Evolutionary conservation across 2,888 invertebrate genomes (phyloP).

Genomic region (Idaea straminata): DNA sequence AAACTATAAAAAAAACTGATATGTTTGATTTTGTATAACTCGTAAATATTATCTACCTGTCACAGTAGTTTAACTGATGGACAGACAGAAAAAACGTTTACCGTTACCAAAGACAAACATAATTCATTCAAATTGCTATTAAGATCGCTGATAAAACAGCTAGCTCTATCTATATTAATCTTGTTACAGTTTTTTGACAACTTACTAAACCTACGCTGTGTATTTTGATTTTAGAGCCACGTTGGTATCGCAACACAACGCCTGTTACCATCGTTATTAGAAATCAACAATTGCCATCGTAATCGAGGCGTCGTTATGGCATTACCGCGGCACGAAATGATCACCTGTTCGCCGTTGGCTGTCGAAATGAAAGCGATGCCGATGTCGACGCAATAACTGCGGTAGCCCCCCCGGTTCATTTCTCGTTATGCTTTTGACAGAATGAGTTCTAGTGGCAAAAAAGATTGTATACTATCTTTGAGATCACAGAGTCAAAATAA

Average conservation of each 20-base stretch:
- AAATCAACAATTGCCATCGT: too few relatives aligned
- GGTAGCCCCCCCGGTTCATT: too few relatives aligned
- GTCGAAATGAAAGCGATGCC: too few relatives aligned
- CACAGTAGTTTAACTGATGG: not conserved
- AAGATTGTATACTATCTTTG: too few relatives aligned
- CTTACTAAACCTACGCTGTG: slow-evolving; percentile 9
- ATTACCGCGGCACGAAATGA: too few relatives aligned
- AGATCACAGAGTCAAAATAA: too few relatives aligned
- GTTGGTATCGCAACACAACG: too few relatives aligned
- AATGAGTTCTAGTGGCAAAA: too few relatives aligned
- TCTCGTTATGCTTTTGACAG: not conserved
- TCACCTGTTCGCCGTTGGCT: too few relatives aligned
- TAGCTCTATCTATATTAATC: slow-evolving; percentile 12
- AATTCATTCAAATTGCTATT: slow-evolving; percentile 2
- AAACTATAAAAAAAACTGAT: not conserved
- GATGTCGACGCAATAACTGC: too few relatives aligned
- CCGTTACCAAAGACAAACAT: not conserved
- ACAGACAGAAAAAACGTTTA: slow-evolving; percentile 29
- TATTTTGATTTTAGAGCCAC: not conserved
- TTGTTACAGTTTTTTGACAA: slow-evolving; percentile 16
- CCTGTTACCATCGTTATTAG: too few relatives aligned
- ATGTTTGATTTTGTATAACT: not conserved
- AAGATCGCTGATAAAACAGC: slow-evolving; percentile 13
- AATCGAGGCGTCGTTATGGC: too few relatives aligned
- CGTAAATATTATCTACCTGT: not conserved